Conservation (phyloP, 2,888 invertebrate genomes). For the Polymixis lichenea region DNA sequence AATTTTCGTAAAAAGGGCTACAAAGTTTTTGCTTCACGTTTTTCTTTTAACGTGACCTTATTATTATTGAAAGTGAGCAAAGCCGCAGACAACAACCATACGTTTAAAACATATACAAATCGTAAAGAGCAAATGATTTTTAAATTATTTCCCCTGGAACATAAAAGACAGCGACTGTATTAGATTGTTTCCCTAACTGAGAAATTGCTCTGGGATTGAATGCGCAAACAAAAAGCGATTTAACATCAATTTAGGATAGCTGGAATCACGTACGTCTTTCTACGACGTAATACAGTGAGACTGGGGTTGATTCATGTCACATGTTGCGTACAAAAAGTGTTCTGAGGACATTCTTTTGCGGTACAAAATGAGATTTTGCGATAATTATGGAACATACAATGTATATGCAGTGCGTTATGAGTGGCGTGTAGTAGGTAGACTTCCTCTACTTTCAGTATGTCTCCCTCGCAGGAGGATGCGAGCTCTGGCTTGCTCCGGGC, state of each 20-base stretch:
- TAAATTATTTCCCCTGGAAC: conserved; percentile 71
- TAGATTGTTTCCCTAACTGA: conserved; percentile 81
- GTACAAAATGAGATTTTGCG: conserved; percentile 16
- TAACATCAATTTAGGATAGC: conserved; percentile 79
- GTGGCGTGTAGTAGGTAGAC: conserved; percentile 66
- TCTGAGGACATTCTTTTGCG: background rate
- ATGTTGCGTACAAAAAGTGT: conserved; percentile 12
- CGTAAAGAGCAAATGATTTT: conserved; percentile 60
- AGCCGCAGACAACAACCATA: background rate
- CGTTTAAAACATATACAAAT: conserved; percentile 34
- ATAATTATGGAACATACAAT: conserved; percentile 33
- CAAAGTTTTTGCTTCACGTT: too few relatives aligned
- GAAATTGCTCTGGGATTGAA: conserved; percentile 82
- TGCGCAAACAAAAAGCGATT: conserved; percentile 85
- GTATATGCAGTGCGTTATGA: conserved; percentile 53
- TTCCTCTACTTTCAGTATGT: conserved; percentile 73
- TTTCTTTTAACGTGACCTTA: background rate
- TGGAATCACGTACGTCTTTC: conserved; percentile 46
- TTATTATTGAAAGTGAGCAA: background rate
- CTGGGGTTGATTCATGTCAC: conserved; percentile 14
- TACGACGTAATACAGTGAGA: conserved; percentile 33
- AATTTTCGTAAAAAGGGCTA: too few relatives aligned
- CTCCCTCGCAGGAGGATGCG: conserved; percentile 68
- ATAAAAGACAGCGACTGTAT: conserved; percentile 73
- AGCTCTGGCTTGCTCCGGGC: conserved; percentile 79